These are phyloP conservation scores for Pomacea maculata DNA, from an alignment of 1,140 invertebrate genomes.

Conservation along the genomic window DNA sequence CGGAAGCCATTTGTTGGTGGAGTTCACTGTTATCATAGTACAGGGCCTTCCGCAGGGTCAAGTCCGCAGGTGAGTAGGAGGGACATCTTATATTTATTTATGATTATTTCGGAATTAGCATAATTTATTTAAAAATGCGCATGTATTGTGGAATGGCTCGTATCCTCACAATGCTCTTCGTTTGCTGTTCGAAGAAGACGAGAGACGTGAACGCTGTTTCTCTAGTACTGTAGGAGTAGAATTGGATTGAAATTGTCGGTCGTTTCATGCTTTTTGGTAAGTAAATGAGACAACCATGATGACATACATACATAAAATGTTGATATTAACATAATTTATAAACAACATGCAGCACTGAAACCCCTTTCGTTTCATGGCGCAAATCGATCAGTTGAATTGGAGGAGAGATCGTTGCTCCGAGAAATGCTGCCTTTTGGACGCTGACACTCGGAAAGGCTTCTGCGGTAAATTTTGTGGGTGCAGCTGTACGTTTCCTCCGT, in stretches of 20 bases:
- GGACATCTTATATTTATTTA: slow-evolving; percentile 54
- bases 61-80: slow-evolving; percentile 31
- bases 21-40: slow-evolving; percentile 18
- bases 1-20: slow-evolving; percentile 19
- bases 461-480: no score
- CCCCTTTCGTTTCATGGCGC: background rate
- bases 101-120: slow-evolving; percentile 52
- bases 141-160: slow-evolving; percentile 16
- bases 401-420: background rate
- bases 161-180: no score
- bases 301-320: slow-evolving; percentile 39
- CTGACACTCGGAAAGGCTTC: background rate
- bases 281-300: background rate
- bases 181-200: slow-evolving; percentile 1
- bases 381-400: background rate
- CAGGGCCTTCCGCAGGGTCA: background rate
- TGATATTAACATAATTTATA: slow-evolving; percentile 46
- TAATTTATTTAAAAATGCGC: slow-evolving; percentile 55
- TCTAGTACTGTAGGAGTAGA: slow-evolving; percentile 2
- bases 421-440: background rate
- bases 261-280: background rate
- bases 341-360: slow-evolving; percentile 14
- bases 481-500: background rate
- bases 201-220: slow-evolving; percentile 11
- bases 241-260: background rate